These are phyloP conservation scores for Syrphus vitripennis DNA, from an alignment of 2,888 invertebrate species.

Conservation along the genomic window DNA sequence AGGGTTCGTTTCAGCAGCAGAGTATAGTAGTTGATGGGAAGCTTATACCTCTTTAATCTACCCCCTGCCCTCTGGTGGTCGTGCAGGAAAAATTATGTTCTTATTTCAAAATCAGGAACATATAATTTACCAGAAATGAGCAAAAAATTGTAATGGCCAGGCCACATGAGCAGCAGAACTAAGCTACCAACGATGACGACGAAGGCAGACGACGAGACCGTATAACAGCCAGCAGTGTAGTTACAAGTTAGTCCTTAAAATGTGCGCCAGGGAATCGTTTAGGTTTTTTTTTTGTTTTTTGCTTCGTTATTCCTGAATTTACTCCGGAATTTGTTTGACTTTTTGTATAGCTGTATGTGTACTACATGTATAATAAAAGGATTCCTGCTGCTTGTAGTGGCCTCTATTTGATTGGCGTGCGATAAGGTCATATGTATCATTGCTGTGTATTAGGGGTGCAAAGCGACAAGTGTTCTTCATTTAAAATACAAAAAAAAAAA, in stretches of 20 bases:
- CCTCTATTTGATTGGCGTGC: constrained; percentile 61
- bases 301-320: constrained; percentile 31
- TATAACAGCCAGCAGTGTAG: constrained; percentile 17
- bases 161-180: constrained; percentile 1
- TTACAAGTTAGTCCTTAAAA: constrained; percentile 57
- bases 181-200: not conserved
- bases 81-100: constrained; percentile 50
- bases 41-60: not conserved
- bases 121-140: constrained; percentile 61
- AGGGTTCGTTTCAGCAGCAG: too few relatives aligned
- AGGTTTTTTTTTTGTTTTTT: constrained; percentile 5
- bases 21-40: not conserved
- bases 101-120: constrained; percentile 64
- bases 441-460: constrained; percentile 40
- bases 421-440: constrained; percentile 64
- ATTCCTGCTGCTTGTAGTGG: constrained; percentile 20
- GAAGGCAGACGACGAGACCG: not conserved
- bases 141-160: constrained; percentile 36
- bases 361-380: not conserved
- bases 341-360: constrained; percentile 18
- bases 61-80: not conserved
- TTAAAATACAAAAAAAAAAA: not conserved
- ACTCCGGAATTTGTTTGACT: constrained; percentile 42
- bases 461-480: constrained; percentile 36
- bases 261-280: constrained; percentile 36